Evolutionary conservation across 2,113 vertebrate species (phyloP).

Genomic region (Chionomys nivalis): DNA sequence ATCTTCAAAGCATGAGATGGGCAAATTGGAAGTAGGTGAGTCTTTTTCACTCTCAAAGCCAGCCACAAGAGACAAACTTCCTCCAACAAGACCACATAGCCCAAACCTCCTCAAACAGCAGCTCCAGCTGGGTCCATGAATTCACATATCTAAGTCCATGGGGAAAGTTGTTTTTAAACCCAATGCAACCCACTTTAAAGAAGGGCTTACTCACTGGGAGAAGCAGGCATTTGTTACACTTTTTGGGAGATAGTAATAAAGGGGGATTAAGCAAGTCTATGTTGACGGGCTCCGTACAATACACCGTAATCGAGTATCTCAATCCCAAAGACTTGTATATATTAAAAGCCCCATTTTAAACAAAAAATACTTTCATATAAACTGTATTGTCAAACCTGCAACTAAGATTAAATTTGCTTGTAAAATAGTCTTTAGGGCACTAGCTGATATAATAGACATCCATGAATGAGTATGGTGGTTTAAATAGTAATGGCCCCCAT

Average conservation of each 20-base stretch:
- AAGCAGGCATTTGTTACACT: constrained; percentile 28
- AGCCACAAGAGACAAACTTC: not conserved
- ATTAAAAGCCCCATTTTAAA: constrained; percentile 48
- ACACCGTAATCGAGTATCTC: not conserved
- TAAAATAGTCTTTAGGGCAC: constrained; percentile 10
- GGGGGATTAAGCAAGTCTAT: constrained; percentile 11
- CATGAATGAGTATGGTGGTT: not conserved
- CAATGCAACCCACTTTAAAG: not conserved
- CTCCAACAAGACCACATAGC: not conserved
- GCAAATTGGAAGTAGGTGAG: not conserved
- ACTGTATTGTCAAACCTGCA: constrained; percentile 40
- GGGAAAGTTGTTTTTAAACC: not conserved
- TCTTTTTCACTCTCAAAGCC: not conserved
- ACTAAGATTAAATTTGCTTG: not conserved
- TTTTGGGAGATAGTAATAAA: constrained; percentile 47
- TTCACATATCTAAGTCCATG: not conserved
- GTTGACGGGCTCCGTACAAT: constrained; percentile 12
- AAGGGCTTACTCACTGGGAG: not conserved
- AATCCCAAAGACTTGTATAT: not conserved
- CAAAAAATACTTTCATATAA: constrained; percentile 56
- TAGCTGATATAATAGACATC: not conserved
- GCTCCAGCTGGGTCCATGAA: not conserved
- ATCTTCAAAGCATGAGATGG: not conserved
- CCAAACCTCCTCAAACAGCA: not conserved
- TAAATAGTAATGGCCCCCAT: not conserved